These are phyloP conservation scores for Babyrousa celebensis DNA, from an alignment of 2,797 vertebrate species.

Conservation along the genomic window DNA sequence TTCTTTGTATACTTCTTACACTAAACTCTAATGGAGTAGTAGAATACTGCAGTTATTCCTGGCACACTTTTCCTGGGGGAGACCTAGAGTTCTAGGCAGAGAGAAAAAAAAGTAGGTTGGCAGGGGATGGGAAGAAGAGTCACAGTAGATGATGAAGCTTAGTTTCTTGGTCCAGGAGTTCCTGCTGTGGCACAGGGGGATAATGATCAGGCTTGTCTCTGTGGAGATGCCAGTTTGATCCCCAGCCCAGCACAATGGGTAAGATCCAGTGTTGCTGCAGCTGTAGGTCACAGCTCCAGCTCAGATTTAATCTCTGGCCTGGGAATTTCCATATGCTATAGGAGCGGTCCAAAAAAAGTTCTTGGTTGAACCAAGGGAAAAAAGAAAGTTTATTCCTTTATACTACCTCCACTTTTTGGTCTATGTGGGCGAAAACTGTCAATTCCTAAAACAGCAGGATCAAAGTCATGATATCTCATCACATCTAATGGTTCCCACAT, in stretches of 20 bases:
- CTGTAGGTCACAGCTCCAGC: too few relatives aligned
- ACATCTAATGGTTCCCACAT: background rate
- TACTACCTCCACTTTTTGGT: background rate
- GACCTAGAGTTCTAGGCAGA: background rate
- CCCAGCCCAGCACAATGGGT: too few relatives aligned
- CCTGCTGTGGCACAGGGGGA: too few relatives aligned
- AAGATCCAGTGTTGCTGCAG: too few relatives aligned
- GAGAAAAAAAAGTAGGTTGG: background rate
- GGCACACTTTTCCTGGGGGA: background rate
- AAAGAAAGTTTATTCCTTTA: background rate
- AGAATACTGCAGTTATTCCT: background rate
- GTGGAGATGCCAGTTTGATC: too few relatives aligned
- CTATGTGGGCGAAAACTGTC: background rate
- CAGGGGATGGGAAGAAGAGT: background rate
- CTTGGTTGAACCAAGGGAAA: background rate
- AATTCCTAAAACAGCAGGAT: slow-evolving; percentile 9
- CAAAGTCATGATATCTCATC: background rate
- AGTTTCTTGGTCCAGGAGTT: slow-evolving; percentile 1
- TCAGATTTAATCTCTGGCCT: too few relatives aligned
- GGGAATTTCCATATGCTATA: too few relatives aligned
- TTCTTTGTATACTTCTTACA: slow-evolving; percentile 39
- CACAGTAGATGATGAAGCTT: background rate
- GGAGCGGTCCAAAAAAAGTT: background rate
- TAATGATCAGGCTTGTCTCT: too few relatives aligned
- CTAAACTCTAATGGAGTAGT: background rate